Evolutionary conservation across 2,888 invertebrate genomes (phyloP), one percentile per base, ranked within the genome.

Genomic region (Lasioglossum villosulum): DNA sequence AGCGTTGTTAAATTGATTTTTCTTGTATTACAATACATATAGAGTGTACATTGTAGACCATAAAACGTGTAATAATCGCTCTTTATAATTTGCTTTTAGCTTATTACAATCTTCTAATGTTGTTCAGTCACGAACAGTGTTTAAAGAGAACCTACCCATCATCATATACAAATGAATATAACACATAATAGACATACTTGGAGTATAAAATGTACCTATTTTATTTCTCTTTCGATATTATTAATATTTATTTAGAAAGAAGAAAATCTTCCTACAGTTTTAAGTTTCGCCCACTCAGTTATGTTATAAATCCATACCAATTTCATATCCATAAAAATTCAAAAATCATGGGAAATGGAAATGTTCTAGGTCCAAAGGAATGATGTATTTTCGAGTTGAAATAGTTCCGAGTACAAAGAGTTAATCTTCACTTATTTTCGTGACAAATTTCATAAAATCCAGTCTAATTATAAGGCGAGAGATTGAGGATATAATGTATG

Each of bases 81-180:
- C 39, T 42, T 37, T 23, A 76, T 27, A 59, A 82, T 68, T 71
- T 70, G 16, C 27, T 70, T 71, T 71, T 78, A 34, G 42, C 14
- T 75, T 84, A 78, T 80, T 73, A 16, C 48, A n/a, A 16, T 37
- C 27, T 16, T 42, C 34, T 45, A 59, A 68, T 70, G 59, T 63
- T n/a, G 12, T n/a, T 72, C 19, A 34, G 56, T 30, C 73, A 74
- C 30, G 56, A 78, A 56, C 12, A 12, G 56, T 45, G 56, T 45
- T 34, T 68, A n/a, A 45, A 70, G 30, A 74, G 30, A 66, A 66
- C 27, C 12, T n/a, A 56, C 14, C 23, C 27, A 48, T 45, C 56
- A n/a, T 16, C 30, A 45, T 45, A 30, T 23, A 66, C 59, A 37
- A 70, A 78, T n/a, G 39, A 68, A 30, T 19, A 19, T 37, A 5